These are phyloP conservation scores for Eurystomus gularis DNA, from an alignment of 2,113 vertebrate genomes.

Conservation along the genomic window DNA sequence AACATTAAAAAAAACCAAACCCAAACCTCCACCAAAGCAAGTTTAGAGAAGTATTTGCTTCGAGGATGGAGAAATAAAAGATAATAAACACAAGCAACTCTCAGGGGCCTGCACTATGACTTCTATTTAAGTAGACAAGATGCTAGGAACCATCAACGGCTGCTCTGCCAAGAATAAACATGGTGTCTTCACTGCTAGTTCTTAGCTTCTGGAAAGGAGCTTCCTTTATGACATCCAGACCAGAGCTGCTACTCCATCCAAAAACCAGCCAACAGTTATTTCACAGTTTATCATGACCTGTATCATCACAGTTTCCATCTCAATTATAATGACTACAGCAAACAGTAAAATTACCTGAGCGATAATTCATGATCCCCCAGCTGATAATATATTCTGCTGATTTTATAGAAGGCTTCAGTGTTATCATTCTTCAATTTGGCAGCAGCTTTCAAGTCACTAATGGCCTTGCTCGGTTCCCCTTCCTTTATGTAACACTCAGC, in stretches of 20 bases:
- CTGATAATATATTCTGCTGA: slow-evolving; percentile 94
- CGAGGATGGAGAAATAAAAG: neutral
- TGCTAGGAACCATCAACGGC: neutral
- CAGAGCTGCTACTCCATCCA: neutral
- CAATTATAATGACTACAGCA: neutral
- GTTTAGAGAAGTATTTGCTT: neutral
- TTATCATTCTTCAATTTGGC: slow-evolving; percentile 96
- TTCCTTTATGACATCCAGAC: neutral
- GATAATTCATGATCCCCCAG: slow-evolving; percentile 95
- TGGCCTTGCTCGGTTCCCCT: slow-evolving; percentile 91
- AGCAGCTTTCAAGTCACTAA: slow-evolving; percentile 93
- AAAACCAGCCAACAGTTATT: neutral
- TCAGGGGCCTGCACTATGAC: rapidly evolving
- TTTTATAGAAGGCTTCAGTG: slow-evolving; percentile 93
- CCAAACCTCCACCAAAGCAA: neutral
- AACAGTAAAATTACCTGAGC: slow-evolving; percentile 82
- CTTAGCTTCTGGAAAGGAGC: neutral
- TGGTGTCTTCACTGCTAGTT: neutral
- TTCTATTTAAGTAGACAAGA: neutral
- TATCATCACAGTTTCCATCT: neutral
- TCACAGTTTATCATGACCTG: neutral
- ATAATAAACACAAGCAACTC: neutral
- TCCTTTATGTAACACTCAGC: slow-evolving; percentile 92
- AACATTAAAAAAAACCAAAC: neutral
- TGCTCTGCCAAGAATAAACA: neutral